phyloP scores from a whole-genome alignment of 2,113 vertebrate genomes.

The Calidris pugnax region DNA sequence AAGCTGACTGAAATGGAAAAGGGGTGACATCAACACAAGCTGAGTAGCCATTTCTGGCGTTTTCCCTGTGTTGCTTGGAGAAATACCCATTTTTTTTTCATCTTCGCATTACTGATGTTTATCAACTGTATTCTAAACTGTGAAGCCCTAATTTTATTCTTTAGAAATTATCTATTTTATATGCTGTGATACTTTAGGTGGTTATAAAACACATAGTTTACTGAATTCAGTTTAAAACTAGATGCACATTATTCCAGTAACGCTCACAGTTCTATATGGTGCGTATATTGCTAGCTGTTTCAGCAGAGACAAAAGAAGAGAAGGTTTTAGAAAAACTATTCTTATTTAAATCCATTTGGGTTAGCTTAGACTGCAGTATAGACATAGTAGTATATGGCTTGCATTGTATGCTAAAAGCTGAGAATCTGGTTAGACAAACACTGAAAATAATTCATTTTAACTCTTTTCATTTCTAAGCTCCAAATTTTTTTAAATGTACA shows the following conservation, averaged over 20 bases:
- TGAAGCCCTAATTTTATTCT: neutral
- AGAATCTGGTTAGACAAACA: neutral
- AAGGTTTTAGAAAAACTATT: constrained; percentile 63
- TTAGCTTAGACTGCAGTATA: constrained; percentile 22
- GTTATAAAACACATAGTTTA: neutral
- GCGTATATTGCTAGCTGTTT: constrained; percentile 6
- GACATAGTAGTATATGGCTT: neutral
- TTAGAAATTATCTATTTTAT: neutral
- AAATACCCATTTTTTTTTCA: neutral
- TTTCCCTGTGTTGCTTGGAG: constrained; percentile 1
- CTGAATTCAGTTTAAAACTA: neutral
- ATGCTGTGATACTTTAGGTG: neutral
- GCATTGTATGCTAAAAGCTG: neutral
- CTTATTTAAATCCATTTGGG: constrained; percentile 43
- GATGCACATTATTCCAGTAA: neutral
- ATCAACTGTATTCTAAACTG: neutral
- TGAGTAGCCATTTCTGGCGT: neutral
- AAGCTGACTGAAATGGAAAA: neutral
- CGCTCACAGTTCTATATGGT: neutral
- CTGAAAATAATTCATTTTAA: neutral
- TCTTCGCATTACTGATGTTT: neutral
- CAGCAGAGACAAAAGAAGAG: constrained; percentile 49
- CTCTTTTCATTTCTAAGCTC: neutral
- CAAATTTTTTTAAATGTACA: neutral
- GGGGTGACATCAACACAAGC: neutral